Percentiles rank a stretch among this genome's conserved stretches.
Conservation (phyloP, 2,888 invertebrate genomes). For the Hydrotaea diabolus region DNA sequence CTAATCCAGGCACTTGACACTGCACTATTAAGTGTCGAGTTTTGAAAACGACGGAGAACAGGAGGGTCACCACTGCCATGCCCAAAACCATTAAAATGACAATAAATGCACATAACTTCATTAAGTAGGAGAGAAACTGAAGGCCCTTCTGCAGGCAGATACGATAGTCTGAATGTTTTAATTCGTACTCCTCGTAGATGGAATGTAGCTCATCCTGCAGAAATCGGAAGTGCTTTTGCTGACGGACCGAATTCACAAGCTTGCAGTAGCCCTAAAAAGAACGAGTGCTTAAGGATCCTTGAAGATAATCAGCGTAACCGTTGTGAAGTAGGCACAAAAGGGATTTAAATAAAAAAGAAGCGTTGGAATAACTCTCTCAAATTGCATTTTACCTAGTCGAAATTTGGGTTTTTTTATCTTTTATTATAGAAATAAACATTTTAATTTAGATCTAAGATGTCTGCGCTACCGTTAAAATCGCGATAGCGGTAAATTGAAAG, state of each 20-base stretch:
- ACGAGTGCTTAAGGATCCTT: not conserved
- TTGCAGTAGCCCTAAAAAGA: not conserved
- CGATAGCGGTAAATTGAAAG: too few species aligned
- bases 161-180: slow-evolving; percentile 63
- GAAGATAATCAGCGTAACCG: too few species aligned
- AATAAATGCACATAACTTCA: slow-evolving; percentile 57
- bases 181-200: slow-evolving; percentile 70
- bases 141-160: slow-evolving; percentile 64
- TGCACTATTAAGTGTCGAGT: not conserved
- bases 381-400: too few species aligned
- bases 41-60: not conserved
- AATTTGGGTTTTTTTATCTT: too few species aligned
- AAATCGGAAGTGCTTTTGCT: slow-evolving; percentile 38
- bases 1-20: not conserved
- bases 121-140: slow-evolving; percentile 51
- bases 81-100: slow-evolving; percentile 31
- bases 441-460: too few species aligned
- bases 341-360: too few species aligned
- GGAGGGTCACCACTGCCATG: slow-evolving; percentile 48
- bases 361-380: too few species aligned
- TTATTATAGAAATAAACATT: too few species aligned
- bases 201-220: not conserved
- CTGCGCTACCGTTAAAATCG: too few species aligned
- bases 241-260: not conserved
- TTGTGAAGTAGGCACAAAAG: too few species aligned